Base-by-base conservation (phyloP, 2,797 vertebrate genomes). In the Mormyrops attenuatus region DNA sequence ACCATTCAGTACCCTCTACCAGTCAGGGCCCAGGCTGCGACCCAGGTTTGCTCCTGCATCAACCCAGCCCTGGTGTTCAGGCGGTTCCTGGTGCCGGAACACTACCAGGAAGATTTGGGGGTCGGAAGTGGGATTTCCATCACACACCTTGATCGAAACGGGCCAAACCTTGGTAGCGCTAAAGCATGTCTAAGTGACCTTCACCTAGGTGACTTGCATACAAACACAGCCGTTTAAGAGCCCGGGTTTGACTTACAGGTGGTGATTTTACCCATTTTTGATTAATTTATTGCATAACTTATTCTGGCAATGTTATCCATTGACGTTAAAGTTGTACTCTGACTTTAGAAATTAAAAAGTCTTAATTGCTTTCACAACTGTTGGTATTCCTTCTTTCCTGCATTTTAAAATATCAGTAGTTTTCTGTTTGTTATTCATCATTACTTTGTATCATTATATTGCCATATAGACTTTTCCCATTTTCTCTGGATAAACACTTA, bases 301-400 rank as follows among this genome's bases (percentile, higher is more conserved):
- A 93, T 93, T 91, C 26, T 86, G 90, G 85, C 60, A 89, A 69
- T 89, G 77, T 91, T 90, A 89, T 73, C 90, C 50, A 85, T 90
- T 88, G 49, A 89, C 57, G 44, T 92, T 88, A 47, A 89, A 91
- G 88, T 90, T 90, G 86, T 88, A 89, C 89, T 90, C 85, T 91
- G 90, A 89, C 66, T 88, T 90, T 89, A 84, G 88, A 91, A 91
- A 88, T 88, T 87, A 55, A 91, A 89, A 93, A 93, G 93, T 93
- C 93, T 93, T 93, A 93, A 92, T 88, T 92, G 93, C 93, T 93
- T 91, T 92, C 91, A 90, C 90, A 91, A 26, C 50, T 87, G 66
- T 85, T 85, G 66, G 88, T 50, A 90, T 90, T 90, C 90, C 77
- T 88, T 86, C 20, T 90, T 50, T 47, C 60, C 63, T 80, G 63